Evolutionary conservation across 2,113 vertebrate species (phyloP), one percentile per base, ranked within the genome.

Genomic region (Mustelus asterias): DNA sequence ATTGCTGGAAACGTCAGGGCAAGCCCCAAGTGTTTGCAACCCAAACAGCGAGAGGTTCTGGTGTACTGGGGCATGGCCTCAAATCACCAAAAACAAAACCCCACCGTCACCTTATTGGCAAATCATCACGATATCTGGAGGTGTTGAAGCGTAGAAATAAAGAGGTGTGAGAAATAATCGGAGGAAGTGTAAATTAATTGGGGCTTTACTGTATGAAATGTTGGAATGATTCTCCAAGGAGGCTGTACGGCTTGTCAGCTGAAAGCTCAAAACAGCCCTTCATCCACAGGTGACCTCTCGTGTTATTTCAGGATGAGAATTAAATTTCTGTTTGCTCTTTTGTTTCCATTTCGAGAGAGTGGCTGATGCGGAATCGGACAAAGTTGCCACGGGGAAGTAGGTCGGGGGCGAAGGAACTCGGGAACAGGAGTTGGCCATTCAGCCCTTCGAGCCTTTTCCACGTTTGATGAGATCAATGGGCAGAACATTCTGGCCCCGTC

Each of bases 121-220:
- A 63, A 90, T 20, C 58, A 8, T 93, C 60, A 8, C 89, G 7
- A 5, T 37, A 93, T 93, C 60, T 93, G 58, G 4, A 93, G 9
- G 89, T 37, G n/a, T 65, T 93, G 89, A 93, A 93, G 89, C 89
- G 65, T 16, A 90, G 22, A 65, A 93, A 90, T 5, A 90, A 93
- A 37, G n/a, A 37, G 60, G n/a, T 93, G 89, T 93, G 89, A 93
- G 37, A 93, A 93, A 93, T 65, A 93, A 65, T 92, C 22, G 48
- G 48, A 89, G 54, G 63, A 58, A 63, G 89, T 93, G 89, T 93
- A 93, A 93, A 93, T 93, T 93, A 93, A 65, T 16, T 92, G 33
- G 89, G 89, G 89, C 58, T 65, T 65, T 65, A n/a, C 60, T 7
- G 33, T 65, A 63, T 93, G 60, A 65, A 37, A 65, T 9, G 60